Evolutionary conservation across 2,888 invertebrate species (phyloP).

Genomic region (Tupiocoris notatus): DNA sequence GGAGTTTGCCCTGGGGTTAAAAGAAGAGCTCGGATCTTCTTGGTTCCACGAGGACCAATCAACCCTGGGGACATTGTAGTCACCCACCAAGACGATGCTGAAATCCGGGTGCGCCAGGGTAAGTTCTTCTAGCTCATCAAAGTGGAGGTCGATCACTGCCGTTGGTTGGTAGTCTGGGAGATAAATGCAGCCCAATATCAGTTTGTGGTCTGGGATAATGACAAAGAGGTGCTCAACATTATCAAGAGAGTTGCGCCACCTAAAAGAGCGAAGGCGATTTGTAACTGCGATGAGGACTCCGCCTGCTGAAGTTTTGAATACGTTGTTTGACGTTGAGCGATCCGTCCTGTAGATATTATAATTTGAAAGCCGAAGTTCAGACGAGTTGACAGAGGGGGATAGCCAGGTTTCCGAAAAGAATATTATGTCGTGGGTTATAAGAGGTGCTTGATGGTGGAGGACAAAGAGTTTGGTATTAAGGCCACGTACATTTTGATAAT

Average conservation of each 20-base stretch:
- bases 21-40: not conserved
- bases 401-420: conserved; percentile 15
- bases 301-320: not conserved
- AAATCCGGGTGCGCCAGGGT: not conserved
- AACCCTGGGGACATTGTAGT: not conserved
- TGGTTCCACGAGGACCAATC: not conserved
- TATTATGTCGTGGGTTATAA: not conserved
- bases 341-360: not conserved
- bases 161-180: not conserved
- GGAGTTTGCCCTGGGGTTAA: not conserved
- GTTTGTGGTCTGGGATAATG: not conserved
- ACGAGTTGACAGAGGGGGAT: no score
- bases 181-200: not conserved
- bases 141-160: not conserved
- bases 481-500: no score
- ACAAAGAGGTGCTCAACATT: conserved; percentile 4
- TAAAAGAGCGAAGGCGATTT: not conserved
- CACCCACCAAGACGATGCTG: not conserved
- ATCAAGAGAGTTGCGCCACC: not conserved
- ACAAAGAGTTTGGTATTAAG: not conserved
- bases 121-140: not conserved
- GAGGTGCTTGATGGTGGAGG: not conserved
- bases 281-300: conserved; percentile 2
- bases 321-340: conserved; percentile 2
- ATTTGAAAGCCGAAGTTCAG: not conserved